Evolutionary conservation across 2,888 invertebrate genomes (phyloP).

Genomic region (Iphiclides podalirius): DNA sequence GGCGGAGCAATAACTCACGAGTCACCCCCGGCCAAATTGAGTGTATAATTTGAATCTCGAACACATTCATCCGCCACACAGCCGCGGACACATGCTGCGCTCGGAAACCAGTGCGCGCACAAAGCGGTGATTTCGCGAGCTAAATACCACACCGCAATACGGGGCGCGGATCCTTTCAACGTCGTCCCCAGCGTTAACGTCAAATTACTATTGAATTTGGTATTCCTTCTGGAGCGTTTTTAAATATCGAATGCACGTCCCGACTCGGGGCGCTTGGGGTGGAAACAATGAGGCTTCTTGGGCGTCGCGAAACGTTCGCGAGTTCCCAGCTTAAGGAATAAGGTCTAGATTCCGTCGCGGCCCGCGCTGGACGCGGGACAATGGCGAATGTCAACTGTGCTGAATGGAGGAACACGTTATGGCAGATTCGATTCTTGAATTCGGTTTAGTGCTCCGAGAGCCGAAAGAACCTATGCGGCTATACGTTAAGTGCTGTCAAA

Average conservation of each 20-base stretch:
- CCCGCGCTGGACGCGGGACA: no score
- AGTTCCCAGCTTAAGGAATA: slow-evolving; percentile 38
- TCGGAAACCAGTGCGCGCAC: slow-evolving; percentile 71
- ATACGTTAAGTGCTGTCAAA: slow-evolving; percentile 15
- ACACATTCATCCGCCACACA: slow-evolving; percentile 55
- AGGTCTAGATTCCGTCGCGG: slow-evolving; percentile 59
- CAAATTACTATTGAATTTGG: slow-evolving; percentile 78
- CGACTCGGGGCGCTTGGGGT: slow-evolving; percentile 49
- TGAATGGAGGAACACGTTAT: slow-evolving; percentile 67
- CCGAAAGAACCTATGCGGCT: slow-evolving; percentile 21
- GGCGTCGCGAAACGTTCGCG: slow-evolving; percentile 30
- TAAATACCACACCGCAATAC: slow-evolving; percentile 77
- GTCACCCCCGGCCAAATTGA: slow-evolving; percentile 71
- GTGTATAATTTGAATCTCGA: slow-evolving; percentile 74
- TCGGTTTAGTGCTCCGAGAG: slow-evolving; percentile 30
- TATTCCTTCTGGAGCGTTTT: slow-evolving; percentile 71
- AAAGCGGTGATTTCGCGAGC: slow-evolving; percentile 72
- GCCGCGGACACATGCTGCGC: slow-evolving; percentile 68
- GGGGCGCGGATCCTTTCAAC: slow-evolving; percentile 61
- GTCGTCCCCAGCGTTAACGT: slow-evolving; percentile 63
- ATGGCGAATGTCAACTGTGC: slow-evolving; percentile 42
- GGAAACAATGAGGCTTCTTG: slow-evolving; percentile 47
- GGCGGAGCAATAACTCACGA: slow-evolving; percentile 69
- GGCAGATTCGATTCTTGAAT: slow-evolving; percentile 49
- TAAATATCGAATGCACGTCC: slow-evolving; percentile 69